Evolutionary conservation across 2,113 vertebrate species (phyloP).

Genomic region (Rhagologus leucostigma): DNA sequence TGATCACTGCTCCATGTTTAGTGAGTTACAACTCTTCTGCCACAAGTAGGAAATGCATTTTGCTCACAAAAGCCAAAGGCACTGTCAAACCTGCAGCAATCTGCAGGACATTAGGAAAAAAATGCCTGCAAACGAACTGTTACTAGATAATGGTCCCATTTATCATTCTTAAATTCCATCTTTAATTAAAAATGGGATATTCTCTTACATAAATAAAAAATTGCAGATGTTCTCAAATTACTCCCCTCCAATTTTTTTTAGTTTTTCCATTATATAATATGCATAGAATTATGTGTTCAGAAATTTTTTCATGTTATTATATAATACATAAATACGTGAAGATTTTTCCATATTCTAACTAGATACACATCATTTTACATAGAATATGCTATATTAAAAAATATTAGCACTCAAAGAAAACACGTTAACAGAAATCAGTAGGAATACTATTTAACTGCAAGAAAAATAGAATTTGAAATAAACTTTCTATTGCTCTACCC

Average conservation of each 20-base stretch:
- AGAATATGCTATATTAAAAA: background rate
- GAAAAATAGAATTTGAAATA: background rate
- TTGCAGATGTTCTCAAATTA: constrained; percentile 15
- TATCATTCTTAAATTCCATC: constrained; percentile 43
- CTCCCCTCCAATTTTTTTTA: background rate
- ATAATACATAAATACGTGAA: background rate
- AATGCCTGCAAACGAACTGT: constrained; percentile 27
- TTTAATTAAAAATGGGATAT: constrained; percentile 57
- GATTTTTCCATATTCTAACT: background rate
- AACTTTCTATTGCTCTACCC: background rate
- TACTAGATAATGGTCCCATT: constrained; percentile 22
- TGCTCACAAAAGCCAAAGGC: constrained; percentile 33
- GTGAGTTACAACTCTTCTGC: constrained; percentile 46
- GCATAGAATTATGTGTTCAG: background rate
- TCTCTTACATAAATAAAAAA: constrained; percentile 44
- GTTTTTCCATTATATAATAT: background rate
- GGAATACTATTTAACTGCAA: background rate
- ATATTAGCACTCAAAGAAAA: background rate
- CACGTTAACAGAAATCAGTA: background rate
- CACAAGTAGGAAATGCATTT: constrained; percentile 26
- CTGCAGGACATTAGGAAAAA: background rate
- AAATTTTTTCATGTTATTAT: background rate
- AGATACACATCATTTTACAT: background rate
- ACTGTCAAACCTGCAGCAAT: constrained; percentile 10
- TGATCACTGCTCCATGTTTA: background rate